Base-by-base conservation (phyloP, 2,888 invertebrate species). In the Hyposoter dolosus region DNA sequence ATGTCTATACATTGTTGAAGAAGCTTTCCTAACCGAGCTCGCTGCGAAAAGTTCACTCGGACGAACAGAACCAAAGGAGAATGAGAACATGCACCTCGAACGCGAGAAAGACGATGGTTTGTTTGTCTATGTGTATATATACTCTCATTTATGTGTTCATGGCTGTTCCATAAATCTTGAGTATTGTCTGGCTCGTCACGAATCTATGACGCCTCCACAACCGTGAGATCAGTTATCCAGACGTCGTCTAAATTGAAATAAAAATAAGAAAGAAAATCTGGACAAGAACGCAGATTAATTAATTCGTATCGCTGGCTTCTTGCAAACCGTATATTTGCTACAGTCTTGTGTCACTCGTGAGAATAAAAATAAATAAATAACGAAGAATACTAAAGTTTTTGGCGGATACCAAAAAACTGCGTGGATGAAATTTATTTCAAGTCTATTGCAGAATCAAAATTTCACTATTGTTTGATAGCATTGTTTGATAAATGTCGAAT, bases 11-110 rank as follows among this genome's bases (percentile, higher is more conserved):
- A 75, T 63, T 89, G 87, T 90, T 90, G 91, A 91, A 90, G 89
- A 91, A 88, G 90, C 90, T 91, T 87, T 90, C 87, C 88, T 76
- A 75, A 40, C 53, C 23, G 88, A 86, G 63, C 85, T 71, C 45
- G 79, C 78, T 75, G 82, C 60, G 35, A 77, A 79, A 83, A 74
- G 35, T 79, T 72, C 74, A 74, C 79, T 74, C 35, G 35, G 74
- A 75, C 77, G 84, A 53, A 66, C 56, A 53, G 50, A 76, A 66
- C 47, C 43, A 43, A 72, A 80, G 66, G 69, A 85, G 65, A 81
- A 72, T 40, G 71, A 72, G 82, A 15, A 63, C 69, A 71, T 77
- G 80, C 77, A 81, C 28, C 65, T 32, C 65, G 17, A 45, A 63
- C 23, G 32, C 35, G 50, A 71, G 71, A 56, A 66, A 23, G 65